Conservation (phyloP, 2,888 invertebrate genomes). For the Eupithecia subumbrata region DNA sequence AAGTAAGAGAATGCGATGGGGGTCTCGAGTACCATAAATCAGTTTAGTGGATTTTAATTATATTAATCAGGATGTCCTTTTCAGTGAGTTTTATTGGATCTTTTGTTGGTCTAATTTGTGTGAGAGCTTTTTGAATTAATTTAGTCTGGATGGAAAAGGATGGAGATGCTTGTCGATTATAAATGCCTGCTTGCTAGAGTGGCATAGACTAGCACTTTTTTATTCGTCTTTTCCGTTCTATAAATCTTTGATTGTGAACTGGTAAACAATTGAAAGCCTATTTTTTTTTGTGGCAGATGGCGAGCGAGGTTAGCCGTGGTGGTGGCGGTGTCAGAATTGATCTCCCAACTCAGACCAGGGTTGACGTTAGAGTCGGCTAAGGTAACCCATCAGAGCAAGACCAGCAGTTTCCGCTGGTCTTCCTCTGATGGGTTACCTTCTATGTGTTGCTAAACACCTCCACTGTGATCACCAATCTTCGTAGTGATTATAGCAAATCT, state of each 20-base stretch:
- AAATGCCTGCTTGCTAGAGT: not conserved
- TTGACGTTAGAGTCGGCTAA: too few relatives aligned
- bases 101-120: constrained; percentile 55
- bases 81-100: constrained; percentile 54
- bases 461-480: too few relatives aligned
- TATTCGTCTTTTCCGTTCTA: constrained; percentile 2
- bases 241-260: not conserved
- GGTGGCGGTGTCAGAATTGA: too few relatives aligned
- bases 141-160: constrained; percentile 25
- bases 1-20: constrained; percentile 72
- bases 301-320: too few relatives aligned
- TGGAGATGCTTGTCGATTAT: constrained; percentile 17
- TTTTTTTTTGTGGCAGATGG: not conserved
- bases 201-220: constrained; percentile 13
- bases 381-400: too few relatives aligned
- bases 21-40: constrained; percentile 69
- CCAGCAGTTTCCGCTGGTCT: too few relatives aligned
- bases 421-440: too few relatives aligned
- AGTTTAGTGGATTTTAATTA: constrained; percentile 70
- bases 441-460: too few relatives aligned
- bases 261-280: not conserved
- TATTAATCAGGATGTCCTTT: constrained; percentile 70
- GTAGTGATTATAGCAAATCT: too few relatives aligned
- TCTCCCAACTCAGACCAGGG: too few relatives aligned
- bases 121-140: constrained; percentile 42